Conservation (phyloP, 2,797 vertebrate genomes). For the Halcyon smyrnensis region DNA sequence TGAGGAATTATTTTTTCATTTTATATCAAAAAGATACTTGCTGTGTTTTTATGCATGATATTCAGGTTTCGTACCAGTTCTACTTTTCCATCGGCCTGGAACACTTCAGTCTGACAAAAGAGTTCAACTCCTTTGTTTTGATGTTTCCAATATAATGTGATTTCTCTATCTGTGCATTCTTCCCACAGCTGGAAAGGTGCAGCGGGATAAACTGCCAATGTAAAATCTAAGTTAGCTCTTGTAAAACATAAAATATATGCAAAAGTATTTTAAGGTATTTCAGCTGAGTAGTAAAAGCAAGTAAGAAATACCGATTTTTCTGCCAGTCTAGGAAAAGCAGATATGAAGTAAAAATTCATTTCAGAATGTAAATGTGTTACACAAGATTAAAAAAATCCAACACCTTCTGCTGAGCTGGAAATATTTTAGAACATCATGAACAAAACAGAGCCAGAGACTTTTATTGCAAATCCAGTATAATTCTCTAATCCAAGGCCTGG, state of each 20-base stretch:
- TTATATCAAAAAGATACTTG: neutral
- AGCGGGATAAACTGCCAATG: slow-evolving; percentile 71
- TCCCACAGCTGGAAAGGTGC: slow-evolving; percentile 36
- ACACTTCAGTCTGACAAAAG: slow-evolving; percentile 72
- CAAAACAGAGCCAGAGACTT: neutral
- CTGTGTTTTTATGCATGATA: neutral
- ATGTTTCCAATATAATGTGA: slow-evolving; percentile 66
- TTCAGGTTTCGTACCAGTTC: slow-evolving; percentile 63
- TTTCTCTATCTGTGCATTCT: neutral
- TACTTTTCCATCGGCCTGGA: neutral
- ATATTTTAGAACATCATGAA: neutral
- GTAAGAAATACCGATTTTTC: neutral
- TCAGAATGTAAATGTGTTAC: neutral
- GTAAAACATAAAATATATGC: neutral
- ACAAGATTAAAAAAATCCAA: neutral
- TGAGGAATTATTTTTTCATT: neutral
- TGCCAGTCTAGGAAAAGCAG: neutral
- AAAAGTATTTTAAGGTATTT: neutral
- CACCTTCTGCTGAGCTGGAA: neutral
- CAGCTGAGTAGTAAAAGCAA: neutral
- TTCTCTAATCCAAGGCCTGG: neutral
- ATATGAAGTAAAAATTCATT: neutral
- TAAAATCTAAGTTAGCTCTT: neutral
- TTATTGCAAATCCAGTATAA: neutral
- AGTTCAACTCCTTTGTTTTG: neutral